These are phyloP conservation scores for Coelopa pilipes DNA, from an alignment of 2,888 invertebrate genomes.

Conservation along the genomic window DNA sequence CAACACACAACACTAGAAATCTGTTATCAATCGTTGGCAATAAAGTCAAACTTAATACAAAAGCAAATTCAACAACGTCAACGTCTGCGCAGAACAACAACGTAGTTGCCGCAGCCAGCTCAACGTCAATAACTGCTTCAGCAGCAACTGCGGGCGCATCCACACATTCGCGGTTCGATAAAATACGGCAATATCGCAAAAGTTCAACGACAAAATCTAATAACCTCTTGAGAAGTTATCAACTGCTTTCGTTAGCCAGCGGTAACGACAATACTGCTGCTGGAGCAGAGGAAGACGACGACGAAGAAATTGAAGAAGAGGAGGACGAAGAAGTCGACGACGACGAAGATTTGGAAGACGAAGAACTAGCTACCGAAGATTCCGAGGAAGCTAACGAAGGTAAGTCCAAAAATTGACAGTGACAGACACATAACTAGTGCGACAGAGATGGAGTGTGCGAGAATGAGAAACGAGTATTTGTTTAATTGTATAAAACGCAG, in stretches of 20 bases:
- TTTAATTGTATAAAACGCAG: constrained; percentile 22
- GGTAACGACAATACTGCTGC: constrained; percentile 45
- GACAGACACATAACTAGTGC: too few relatives aligned
- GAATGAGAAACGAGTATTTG: not conserved
- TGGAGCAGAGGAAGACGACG: constrained; percentile 54
- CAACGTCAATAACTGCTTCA: constrained; percentile 31
- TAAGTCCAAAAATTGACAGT: constrained; percentile 34
- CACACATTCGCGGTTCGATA: constrained; percentile 43
- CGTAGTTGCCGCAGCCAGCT: constrained; percentile 33
- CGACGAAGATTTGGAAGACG: constrained; percentile 48
- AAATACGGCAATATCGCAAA: constrained; percentile 54
- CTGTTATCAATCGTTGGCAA: constrained; percentile 50
- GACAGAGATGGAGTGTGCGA: too few relatives aligned
- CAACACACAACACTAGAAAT: constrained; percentile 42
- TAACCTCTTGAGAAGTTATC: constrained; percentile 50
- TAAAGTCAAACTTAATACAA: constrained; percentile 47
- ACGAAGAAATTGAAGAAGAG: constrained; percentile 53
- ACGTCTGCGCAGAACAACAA: constrained; percentile 35
- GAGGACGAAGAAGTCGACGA: constrained; percentile 48
- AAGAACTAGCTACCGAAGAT: constrained; percentile 49
- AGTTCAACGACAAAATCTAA: constrained; percentile 43
- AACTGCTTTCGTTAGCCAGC: constrained; percentile 44
- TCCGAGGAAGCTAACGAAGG: constrained; percentile 48
- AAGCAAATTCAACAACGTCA: constrained; percentile 39
- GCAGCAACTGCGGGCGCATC: constrained; percentile 15